Evolutionary conservation across 2,797 vertebrate genomes (phyloP).

Genomic region (Trachops cirrhosus): DNA sequence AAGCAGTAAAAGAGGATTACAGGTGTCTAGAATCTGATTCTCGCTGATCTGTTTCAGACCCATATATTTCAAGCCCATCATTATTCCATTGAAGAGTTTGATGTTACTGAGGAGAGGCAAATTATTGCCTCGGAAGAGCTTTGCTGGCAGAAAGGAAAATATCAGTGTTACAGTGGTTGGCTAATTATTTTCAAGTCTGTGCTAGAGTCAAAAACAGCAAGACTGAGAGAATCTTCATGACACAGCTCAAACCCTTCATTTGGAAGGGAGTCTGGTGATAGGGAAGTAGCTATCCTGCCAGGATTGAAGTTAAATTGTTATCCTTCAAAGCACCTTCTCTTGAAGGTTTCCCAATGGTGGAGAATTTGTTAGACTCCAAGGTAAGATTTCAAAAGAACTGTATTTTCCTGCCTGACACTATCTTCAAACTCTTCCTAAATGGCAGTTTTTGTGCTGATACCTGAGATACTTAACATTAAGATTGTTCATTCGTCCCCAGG

Average conservation of each 20-base stretch:
- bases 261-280: conserved; percentile 33
- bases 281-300: conserved; percentile 52
- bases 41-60: conserved; percentile 28
- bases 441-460: background rate
- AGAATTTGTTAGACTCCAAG: conserved; percentile 39
- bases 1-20: conserved; percentile 56
- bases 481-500: background rate
- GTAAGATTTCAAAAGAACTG: conserved; percentile 2
- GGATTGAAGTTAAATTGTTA: conserved; percentile 60
- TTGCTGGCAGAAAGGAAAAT: conserved; percentile 65
- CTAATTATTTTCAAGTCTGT: conserved; percentile 75
- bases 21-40: conserved; percentile 55
- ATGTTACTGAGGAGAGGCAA: conserved; percentile 69
- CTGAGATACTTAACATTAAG: background rate
- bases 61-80: conserved; percentile 73
- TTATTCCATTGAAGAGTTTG: conserved; percentile 76
- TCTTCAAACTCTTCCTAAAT: background rate
- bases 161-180: background rate
- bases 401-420: background rate
- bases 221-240: conserved; percentile 37
- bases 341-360: conserved; percentile 54
- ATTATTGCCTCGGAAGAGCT: conserved; percentile 73
- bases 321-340: conserved; percentile 49
- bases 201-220: conserved; percentile 47
- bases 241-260: conserved; percentile 63